A percentile compares a stretch with the other conserved stretches of the same genome.
Conservation (phyloP, 1,140 invertebrate species). For the Anastrepha ludens region DNA sequence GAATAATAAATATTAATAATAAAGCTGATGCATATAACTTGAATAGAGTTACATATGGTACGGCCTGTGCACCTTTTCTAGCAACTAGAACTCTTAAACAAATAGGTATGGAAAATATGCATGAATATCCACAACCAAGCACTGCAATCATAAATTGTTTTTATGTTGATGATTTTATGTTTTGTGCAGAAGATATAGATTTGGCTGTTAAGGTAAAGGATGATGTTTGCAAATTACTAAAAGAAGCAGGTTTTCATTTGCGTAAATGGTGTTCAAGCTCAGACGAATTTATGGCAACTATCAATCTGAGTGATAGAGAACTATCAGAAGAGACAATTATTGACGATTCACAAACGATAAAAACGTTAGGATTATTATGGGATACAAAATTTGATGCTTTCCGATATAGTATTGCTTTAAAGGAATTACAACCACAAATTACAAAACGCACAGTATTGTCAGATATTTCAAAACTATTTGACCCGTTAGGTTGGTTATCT, state of each 20-base stretch:
- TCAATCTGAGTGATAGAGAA: background rate
- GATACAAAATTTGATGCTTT: constrained; percentile 1
- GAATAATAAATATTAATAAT: background rate
- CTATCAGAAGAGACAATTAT: background rate
- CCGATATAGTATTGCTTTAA: constrained; percentile 16
- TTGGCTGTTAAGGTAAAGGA: background rate
- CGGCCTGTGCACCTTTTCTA: constrained; percentile 51
- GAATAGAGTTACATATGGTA: constrained; percentile 52
- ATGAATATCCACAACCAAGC: background rate
- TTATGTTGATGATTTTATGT: constrained; percentile 55
- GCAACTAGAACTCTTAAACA: constrained; percentile 44
- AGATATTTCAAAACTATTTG: constrained; percentile 67
- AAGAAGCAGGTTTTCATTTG: constrained; percentile 59
- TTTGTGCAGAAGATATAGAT: background rate
- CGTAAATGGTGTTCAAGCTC: constrained; percentile 64
- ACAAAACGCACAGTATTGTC: constrained; percentile 73
- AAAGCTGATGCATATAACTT: constrained; percentile 11
- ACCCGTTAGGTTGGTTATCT: constrained; percentile 68
- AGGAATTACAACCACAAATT: background rate
- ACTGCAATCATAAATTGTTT: constrained; percentile 14
- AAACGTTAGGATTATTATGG: constrained; percentile 45
- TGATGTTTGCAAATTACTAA: constrained; percentile 54
- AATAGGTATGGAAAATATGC: background rate
- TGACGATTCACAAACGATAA: constrained; percentile 23
- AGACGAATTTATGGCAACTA: constrained; percentile 27